phyloP scores from a whole-genome alignment of 2,888 invertebrate species.

The Caprella mutica region DNA sequence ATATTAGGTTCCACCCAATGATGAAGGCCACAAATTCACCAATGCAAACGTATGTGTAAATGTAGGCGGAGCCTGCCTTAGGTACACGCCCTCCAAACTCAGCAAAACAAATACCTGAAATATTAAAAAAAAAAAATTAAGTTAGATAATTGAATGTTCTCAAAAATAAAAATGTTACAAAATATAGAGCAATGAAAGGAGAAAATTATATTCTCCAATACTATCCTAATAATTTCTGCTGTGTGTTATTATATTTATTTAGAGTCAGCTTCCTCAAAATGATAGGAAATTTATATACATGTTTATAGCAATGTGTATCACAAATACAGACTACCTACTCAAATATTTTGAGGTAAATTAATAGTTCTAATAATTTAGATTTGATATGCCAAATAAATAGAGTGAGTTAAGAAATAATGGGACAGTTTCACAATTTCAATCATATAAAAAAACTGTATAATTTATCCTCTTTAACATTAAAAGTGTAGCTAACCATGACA shows the following conservation, averaged over 20 bases:
- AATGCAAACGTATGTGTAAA: conserved; percentile 85
- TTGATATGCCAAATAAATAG: too few relatives aligned
- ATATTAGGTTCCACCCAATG: conserved; percentile 85
- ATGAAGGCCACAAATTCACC: conserved; percentile 83
- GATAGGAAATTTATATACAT: too few relatives aligned
- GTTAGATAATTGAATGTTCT: background rate
- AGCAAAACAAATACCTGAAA: conserved; percentile 60
- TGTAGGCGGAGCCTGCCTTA: conserved; percentile 81
- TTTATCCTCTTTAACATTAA: too few relatives aligned
- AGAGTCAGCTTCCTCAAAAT: background rate
- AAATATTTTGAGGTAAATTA: too few relatives aligned
- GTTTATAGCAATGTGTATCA: too few relatives aligned
- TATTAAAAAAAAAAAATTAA: background rate
- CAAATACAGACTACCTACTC: too few relatives aligned
- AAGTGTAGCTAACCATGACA: too few relatives aligned
- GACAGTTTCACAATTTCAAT: too few relatives aligned
- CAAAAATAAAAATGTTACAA: background rate
- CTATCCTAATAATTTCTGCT: background rate
- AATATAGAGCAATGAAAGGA: background rate
- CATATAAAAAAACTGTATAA: too few relatives aligned
- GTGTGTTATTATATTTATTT: background rate
- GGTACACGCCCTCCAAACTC: conserved; percentile 84
- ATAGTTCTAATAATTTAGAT: too few relatives aligned
- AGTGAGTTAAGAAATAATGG: too few relatives aligned
- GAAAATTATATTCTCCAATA: background rate